Conservation (phyloP, 1,140 invertebrate species). For the Harpegnathos saltator region DNA sequence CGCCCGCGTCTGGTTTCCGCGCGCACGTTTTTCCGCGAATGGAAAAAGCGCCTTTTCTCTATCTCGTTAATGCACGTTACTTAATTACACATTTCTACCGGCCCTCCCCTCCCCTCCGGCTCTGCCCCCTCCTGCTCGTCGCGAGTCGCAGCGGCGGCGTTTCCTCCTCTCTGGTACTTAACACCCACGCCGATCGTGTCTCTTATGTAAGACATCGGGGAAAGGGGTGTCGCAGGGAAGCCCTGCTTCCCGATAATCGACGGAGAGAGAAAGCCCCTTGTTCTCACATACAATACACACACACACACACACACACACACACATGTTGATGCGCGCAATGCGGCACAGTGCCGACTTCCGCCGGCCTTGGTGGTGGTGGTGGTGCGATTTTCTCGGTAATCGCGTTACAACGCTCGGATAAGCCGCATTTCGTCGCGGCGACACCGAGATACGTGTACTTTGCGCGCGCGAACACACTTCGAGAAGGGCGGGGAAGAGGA, state of each 20-base stretch:
- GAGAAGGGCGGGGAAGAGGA: background rate
- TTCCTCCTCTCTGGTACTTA: conserved; percentile 13
- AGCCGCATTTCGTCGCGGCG: conserved; percentile 1
- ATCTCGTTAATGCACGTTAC: background rate
- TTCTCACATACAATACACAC: no score
- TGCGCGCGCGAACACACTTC: background rate
- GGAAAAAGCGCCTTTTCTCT: background rate
- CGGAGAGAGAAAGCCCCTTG: background rate
- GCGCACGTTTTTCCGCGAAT: background rate
- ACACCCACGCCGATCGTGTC: background rate
- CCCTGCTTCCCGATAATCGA: conserved; percentile 16
- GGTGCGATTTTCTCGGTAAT: conserved; percentile 7
- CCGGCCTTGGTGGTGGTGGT: background rate
- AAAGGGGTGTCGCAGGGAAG: conserved; percentile 18
- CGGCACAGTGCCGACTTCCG: background rate
- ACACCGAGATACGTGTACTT: background rate
- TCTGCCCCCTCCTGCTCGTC: no score
- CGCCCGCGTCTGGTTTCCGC: background rate
- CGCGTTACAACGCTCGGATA: background rate
- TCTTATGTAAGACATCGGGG: conserved; percentile 48
- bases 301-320: no score
- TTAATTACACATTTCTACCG: conserved; percentile 22
- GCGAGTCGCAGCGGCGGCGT: background rate
- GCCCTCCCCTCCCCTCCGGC: no score
- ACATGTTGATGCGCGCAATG: background rate